Evolutionary conservation across 2,888 invertebrate genomes (phyloP), one percentile per base, ranked within the genome.

Genomic region (Cheilosia vulpina): DNA sequence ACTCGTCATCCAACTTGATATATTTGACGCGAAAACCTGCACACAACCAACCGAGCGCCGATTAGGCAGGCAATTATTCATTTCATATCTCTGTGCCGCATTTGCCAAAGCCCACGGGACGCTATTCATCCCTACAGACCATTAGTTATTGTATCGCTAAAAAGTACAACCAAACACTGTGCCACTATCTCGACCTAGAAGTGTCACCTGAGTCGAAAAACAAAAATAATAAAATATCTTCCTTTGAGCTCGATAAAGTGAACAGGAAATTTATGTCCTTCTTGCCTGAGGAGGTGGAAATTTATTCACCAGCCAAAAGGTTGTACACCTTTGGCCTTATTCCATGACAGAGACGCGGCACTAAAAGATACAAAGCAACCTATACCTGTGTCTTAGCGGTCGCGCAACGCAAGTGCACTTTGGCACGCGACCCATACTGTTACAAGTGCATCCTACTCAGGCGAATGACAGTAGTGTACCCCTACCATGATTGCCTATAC

Each of bases 331-430:
- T 76, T 66, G 66, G 43, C 66, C 75, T 41, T 6, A 66, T 76
- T 76, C 50, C 58, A 57, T 50, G 66, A 6, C n/a, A 27, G 34
- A 66, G 41, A 17, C 34, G 31, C 19, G 27, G 15, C 41, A 27
- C 38, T 57, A 17, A 57, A 75, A 65, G 47, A 57, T 65, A 57
- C 75, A 65, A 11, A 53, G 34, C 65, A 50, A 50, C 50, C 38
- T 38, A 13, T 52, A 17, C 31, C 57, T 68, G 62, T 34, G 53
- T 31, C 66, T 62, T 53, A 62, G 60, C 53, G 68, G 60, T 77
- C 76, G 53, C 62, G 72, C n/a, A 76, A 73, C 66, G 78, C 63
- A 78, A 78, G 72, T 78, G 78, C 66, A 83, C 78, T 73, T 68
- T 78, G 82, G 63, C 78, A 83, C 34, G 78, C 68, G 72, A 83